Evolutionary conservation across 2,797 vertebrate species (phyloP).

Genomic region (Trachurus trachurus): DNA sequence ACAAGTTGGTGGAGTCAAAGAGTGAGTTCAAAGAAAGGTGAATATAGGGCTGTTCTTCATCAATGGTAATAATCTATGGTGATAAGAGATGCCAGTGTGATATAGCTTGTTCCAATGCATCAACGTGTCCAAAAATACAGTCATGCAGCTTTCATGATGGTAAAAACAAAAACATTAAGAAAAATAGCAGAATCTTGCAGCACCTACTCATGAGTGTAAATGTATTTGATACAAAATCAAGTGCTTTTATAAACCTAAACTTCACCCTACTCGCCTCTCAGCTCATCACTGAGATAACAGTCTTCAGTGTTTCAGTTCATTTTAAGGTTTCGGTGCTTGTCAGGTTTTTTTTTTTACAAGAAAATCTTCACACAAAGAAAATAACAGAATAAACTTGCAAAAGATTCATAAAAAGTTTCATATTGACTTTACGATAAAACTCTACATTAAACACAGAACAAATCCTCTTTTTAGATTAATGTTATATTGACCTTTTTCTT

Average conservation of each 20-base stretch:
- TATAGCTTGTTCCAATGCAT: background rate
- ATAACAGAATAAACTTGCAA: background rate
- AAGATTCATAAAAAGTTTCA: background rate
- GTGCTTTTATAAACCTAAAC: background rate
- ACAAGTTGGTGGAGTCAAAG: background rate
- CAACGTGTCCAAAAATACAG: background rate
- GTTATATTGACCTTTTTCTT: background rate
- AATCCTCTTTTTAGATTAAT: background rate
- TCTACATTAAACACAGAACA: background rate
- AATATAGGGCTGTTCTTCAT: background rate
- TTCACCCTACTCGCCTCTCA: background rate
- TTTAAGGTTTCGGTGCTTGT: background rate
- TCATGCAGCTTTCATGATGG: background rate
- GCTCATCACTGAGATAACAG: background rate
- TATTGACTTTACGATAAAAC: constrained; percentile 5
- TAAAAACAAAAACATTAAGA: background rate
- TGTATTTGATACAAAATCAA: constrained; percentile 1
- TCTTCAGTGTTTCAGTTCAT: constrained; percentile 1
- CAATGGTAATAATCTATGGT: background rate
- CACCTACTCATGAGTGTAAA: background rate
- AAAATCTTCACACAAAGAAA: constrained; percentile 1
- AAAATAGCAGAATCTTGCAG: background rate
- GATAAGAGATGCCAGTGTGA: too few relatives aligned
- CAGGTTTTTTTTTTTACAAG: background rate
- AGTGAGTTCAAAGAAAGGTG: background rate